Evolutionary conservation across 1,140 invertebrate genomes (phyloP).

Genomic region (Monomorium pharaonis): DNA sequence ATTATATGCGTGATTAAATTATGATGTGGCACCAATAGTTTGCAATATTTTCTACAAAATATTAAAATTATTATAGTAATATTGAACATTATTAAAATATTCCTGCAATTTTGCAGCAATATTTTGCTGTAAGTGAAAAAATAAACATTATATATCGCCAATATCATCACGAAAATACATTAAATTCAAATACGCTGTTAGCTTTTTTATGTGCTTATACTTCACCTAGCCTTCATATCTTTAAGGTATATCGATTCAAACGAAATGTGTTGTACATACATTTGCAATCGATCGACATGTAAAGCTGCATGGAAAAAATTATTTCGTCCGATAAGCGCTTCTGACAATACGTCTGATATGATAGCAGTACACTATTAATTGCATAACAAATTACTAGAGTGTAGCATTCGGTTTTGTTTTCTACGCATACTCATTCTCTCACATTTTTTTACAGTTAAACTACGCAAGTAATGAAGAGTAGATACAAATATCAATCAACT

Average conservation of each 20-base stretch:
- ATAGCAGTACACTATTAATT: not conserved
- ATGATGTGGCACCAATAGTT: too few relatives aligned
- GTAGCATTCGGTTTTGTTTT: not conserved
- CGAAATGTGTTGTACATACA: constrained; percentile 8
- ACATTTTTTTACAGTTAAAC: not conserved
- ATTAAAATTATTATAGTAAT: too few relatives aligned
- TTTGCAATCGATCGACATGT: constrained; percentile 17
- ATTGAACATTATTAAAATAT: too few relatives aligned
- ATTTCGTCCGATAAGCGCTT: not conserved
- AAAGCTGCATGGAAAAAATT: constrained; percentile 14
- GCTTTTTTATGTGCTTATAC: not conserved
- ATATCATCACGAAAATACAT: too few relatives aligned
- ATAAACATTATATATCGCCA: too few relatives aligned
- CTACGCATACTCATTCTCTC: not conserved
- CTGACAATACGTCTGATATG: not conserved
- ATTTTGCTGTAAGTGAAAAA: too few relatives aligned
- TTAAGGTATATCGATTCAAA: constrained; percentile 33
- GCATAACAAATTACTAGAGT: not conserved
- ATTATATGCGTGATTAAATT: too few relatives aligned
- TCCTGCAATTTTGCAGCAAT: too few relatives aligned
- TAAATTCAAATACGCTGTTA: not conserved
- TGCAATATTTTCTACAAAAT: too few relatives aligned
- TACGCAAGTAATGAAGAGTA: not conserved
- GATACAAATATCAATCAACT: not conserved
- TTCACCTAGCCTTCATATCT: constrained; percentile 4